Evolutionary conservation across 1,140 invertebrate species (phyloP), one percentile per base, ranked within the genome.

Genomic region (Ruditapes philippinarum): DNA sequence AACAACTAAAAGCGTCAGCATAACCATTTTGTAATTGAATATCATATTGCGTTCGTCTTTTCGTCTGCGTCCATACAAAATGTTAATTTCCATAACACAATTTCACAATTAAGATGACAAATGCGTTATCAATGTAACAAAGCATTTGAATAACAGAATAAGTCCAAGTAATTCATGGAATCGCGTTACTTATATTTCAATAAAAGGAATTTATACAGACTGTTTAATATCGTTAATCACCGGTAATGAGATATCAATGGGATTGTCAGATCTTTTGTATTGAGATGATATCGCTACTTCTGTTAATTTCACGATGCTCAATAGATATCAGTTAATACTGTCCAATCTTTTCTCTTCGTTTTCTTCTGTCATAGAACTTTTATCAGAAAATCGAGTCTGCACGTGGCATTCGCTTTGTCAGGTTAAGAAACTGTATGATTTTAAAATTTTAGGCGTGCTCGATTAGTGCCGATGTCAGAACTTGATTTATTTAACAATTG

Each of bases 21-120:
- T 76, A 31, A 9, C 25, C 25, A n/a, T 49, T 31, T 49, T 76
- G 49, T 78, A 78, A 78, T 78, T 78, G 45, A 17, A 78, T 73
- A 73, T 84, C 82, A 42, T 12, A 84, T 84, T 73, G 49, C 80
- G 22, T 51, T 25, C 82, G 68, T 49, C 82, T 73, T 84, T 73
- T 84, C 68, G 82, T 84, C 82, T 84, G 49, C 60, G 22, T 65
- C 51, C 28, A 73, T 70, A 73, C 49, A 73, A 54, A 84, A 73
- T 70, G 28, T 49, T 51, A 54, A 70, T 70, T 73, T 73, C 65
- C 68, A 73, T 70, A 84, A 84, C 82, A 84, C 62, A 84, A 70
- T 84, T 84, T 84, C 49, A 84, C 82, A 84, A 84, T 84, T 84
- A 73, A 74, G 40, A 49, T 84, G 82, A 84, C 82, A 84, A 84